Conservation (phyloP, 1,140 invertebrate genomes). For the Bombus waltoni region DNA sequence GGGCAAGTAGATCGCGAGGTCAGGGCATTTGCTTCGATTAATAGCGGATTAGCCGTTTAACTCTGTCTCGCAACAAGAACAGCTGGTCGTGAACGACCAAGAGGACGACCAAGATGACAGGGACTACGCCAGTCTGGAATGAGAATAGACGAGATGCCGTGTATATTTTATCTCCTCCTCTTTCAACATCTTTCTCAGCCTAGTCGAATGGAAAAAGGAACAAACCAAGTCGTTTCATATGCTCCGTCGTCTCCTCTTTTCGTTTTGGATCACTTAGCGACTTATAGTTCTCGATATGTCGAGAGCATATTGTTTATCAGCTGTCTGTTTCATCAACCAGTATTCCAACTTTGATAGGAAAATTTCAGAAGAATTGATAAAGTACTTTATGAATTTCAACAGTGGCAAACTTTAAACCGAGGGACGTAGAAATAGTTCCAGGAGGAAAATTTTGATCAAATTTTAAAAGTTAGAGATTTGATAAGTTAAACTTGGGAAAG, state of each 20-base stretch:
- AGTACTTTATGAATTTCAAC: no score
- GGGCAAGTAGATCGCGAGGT: slow-evolving; percentile 42
- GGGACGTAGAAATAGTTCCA: no score
- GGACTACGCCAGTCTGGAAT: neutral
- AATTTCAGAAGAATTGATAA: no score
- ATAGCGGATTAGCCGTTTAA: slow-evolving; percentile 40
- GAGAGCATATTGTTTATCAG: no score
- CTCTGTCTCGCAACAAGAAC: slow-evolving; percentile 40
- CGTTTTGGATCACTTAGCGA: no score
- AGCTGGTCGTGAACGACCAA: slow-evolving; percentile 28
- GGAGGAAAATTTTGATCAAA: no score
- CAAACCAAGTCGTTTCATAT: neutral
- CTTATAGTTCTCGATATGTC: no score
- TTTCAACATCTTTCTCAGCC: neutral
- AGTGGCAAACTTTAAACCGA: no score
- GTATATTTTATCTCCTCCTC: neutral
- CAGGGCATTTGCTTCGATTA: slow-evolving; percentile 49
- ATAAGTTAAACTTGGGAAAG: no score
- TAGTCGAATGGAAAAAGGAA: neutral
- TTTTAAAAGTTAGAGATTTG: no score
- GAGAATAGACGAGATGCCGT: slow-evolving; percentile 29
- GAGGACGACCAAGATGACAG: neutral
- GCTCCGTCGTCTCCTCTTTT: neutral
- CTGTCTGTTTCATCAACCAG: no score
- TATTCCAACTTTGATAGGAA: no score